Base-by-base conservation (phyloP, 2,888 invertebrate genomes). In the Hydrotaea cyrtoneurina region DNA sequence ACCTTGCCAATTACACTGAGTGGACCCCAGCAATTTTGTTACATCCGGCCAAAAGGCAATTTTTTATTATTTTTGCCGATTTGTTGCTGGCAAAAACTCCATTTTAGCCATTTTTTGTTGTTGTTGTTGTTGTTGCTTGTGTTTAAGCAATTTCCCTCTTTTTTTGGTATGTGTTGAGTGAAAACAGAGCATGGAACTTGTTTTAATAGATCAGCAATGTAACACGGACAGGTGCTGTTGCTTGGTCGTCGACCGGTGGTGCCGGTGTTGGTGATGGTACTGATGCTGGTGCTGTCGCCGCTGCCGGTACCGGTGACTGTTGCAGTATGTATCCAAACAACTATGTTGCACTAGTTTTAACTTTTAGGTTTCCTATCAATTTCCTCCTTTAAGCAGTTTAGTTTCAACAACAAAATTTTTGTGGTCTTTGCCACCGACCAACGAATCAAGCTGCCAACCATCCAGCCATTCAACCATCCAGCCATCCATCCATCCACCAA, bases 1-100 rank as follows among this genome's bases (percentile, higher is more conserved):
- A 83, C 86, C 88, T 89, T 89, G 88, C 89, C 90, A 90, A 90
- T 91, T 91, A 91, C 90, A 82, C 87, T 88, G 87, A 88, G 86
- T 87, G 89, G 89, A 90, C 90, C 91, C 90, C 89, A 89, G 91
- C 90, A 90, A 90, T 90, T 91, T 90, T 88, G 90, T 88, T 88
- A 90, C 91, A 90, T 90, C 91, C 90, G 90, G 91, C 90, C 90
- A 89, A 86, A 82, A 83, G 82, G 84, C 83, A 87, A 79, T 85
- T 85, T 31, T 85, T 85, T 85, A 79, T 81, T 85, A 78, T 85
- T 82, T 85, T 82, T 78, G 73, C 64, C 82, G 82, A 85, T 85
- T 85, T 84, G 57, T 75, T 74, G 82, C 66, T 85, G 73, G 21
- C 79, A 80, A 78, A 69, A 78, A 75, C 53, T 73, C 53, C 59